These are phyloP conservation scores for Clusia tigrina DNA, from an alignment of 2,888 invertebrate genomes.

Conservation along the genomic window DNA sequence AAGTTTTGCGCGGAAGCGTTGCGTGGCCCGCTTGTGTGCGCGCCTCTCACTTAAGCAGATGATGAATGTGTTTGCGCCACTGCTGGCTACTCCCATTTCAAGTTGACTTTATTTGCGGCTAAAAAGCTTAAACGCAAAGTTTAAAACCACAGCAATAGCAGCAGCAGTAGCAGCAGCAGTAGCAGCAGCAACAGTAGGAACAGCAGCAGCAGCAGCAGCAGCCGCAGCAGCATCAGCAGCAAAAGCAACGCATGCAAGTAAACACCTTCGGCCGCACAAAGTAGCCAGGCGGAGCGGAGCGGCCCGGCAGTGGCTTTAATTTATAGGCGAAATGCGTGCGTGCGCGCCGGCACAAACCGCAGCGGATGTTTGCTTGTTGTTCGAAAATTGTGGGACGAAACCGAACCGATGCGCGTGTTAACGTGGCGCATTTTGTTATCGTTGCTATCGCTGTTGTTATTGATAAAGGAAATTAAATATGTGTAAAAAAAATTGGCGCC, in stretches of 20 bases:
- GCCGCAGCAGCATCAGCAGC: background rate
- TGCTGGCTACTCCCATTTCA: background rate
- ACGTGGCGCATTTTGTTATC: too few species aligned
- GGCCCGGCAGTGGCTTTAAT: background rate
- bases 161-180: background rate
- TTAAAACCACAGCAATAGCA: too few species aligned
- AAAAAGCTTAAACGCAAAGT: slow-evolving; percentile 3
- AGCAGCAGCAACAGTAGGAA: too few species aligned
- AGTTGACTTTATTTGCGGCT: background rate
- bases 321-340: slow-evolving; percentile 7
- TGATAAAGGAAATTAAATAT: too few species aligned
- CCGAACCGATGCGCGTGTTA: too few species aligned
- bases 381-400: background rate
- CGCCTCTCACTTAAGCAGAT: background rate
- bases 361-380: background rate
- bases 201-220: too few species aligned
- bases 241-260: too few species aligned
- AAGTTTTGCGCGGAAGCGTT: slow-evolving; percentile 7
- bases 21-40: background rate
- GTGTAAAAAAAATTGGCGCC: slow-evolving; percentile 11
- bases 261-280: background rate
- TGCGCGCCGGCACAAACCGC: slow-evolving; percentile 3
- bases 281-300: background rate
- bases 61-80: slow-evolving; percentile 5
- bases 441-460: background rate